Evolutionary conservation across 2,888 invertebrate genomes (phyloP).

Genomic region (Neoitamus cyanurus): DNA sequence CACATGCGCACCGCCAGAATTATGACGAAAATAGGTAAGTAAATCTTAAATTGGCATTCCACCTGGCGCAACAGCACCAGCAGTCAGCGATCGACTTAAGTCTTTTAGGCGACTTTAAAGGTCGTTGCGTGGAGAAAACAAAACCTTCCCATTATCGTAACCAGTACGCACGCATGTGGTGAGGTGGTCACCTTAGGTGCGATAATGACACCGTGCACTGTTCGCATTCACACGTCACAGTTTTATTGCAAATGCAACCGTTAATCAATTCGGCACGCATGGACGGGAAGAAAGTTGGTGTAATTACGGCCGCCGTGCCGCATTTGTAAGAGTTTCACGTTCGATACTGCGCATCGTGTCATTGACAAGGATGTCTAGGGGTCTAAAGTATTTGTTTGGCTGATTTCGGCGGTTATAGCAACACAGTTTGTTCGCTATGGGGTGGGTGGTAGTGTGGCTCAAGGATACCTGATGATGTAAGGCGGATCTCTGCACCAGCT

Average conservation of each 20-base stretch:
- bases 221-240: conserved; percentile 8
- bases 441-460: background rate
- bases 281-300: background rate
- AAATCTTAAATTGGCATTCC: background rate
- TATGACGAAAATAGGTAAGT: background rate
- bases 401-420: background rate
- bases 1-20: background rate
- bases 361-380: conserved; percentile 26
- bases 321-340: conserved; percentile 2
- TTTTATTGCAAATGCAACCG: conserved; percentile 24
- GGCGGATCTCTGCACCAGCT: background rate
- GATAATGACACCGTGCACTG: background rate
- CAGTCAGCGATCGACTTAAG: background rate
- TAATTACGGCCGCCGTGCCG: background rate
- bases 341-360: background rate
- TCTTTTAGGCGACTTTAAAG: background rate
- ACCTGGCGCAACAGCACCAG: background rate
- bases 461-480: background rate
- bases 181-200: background rate
- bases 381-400: background rate
- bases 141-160: background rate
- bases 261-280: conserved; percentile 24
- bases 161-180: background rate
- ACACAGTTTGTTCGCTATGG: background rate
- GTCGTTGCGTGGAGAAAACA: background rate